These are phyloP conservation scores for Epinephelus moara DNA, from an alignment of 2,113 vertebrate species.

Conservation along the genomic window DNA sequence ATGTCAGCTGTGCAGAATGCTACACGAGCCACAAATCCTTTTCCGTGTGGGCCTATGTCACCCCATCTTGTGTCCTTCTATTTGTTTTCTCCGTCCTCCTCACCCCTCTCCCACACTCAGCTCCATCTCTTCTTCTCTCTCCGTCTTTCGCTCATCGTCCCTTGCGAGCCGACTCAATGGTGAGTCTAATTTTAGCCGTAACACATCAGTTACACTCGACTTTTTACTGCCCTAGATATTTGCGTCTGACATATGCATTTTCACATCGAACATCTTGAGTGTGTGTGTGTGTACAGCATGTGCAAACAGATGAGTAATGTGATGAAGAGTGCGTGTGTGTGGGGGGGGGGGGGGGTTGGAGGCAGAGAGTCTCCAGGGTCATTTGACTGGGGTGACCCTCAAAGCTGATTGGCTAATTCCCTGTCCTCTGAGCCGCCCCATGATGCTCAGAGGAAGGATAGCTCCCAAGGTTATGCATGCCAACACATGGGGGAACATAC, in stretches of 20 bases:
- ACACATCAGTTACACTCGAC: conserved; percentile 33
- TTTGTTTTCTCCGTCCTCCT: conserved; percentile 20
- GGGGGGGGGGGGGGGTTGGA: too few species aligned
- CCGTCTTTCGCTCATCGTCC: conserved; percentile 8
- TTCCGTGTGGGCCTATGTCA: conserved; percentile 1
- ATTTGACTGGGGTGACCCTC: conserved; percentile 71
- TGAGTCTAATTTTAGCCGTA: conserved; percentile 54
- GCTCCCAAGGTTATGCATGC: conserved; percentile 73
- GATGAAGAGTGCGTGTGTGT: neutral
- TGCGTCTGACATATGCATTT: conserved; percentile 20
- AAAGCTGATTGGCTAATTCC: conserved; percentile 72
- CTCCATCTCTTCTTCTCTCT: conserved; percentile 12
- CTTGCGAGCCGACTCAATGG: conserved; percentile 37
- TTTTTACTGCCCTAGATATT: conserved; percentile 42
- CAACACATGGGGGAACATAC: conserved; percentile 40
- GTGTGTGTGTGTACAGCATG: neutral
- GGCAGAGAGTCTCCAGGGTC: conserved; percentile 20
- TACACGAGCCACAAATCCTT: conserved; percentile 13
- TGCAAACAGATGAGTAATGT: neutral
- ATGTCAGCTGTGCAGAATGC: conserved; percentile 2
- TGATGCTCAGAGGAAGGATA: conserved; percentile 71
- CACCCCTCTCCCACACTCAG: conserved; percentile 2
- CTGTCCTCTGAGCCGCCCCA: conserved; percentile 64
- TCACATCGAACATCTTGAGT: conserved; percentile 23
- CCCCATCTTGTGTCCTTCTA: conserved; percentile 27